Evolutionary conservation across 2,113 vertebrate genomes (phyloP).

Genomic region (Apodemus speciosus): DNA sequence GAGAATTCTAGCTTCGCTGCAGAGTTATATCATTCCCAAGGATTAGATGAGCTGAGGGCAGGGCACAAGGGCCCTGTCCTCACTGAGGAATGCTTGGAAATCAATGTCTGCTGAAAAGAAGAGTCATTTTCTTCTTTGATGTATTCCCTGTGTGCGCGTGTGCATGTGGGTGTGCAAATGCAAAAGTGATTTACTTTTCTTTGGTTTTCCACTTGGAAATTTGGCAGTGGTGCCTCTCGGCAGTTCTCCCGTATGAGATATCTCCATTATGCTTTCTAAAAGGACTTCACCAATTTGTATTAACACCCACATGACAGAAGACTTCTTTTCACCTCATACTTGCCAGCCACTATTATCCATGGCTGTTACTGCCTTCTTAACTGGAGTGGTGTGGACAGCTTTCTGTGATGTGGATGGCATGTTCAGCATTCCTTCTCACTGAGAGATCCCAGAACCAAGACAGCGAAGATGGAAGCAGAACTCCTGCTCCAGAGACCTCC

Average conservation of each 20-base stretch:
- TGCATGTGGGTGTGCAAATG: neutral
- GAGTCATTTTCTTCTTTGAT: neutral
- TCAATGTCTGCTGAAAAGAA: neutral
- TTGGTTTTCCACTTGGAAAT: neutral
- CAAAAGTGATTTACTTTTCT: neutral
- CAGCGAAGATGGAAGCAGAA: neutral
- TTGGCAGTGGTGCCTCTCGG: neutral
- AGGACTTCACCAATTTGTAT: neutral
- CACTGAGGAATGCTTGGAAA: neutral
- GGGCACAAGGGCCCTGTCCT: neutral
- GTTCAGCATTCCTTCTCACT: neutral
- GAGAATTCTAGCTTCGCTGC: no score
- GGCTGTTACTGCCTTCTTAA: no score
- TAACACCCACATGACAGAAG: no score
- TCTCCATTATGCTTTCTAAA: neutral
- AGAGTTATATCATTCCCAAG: no score
- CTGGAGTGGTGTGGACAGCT: neutral
- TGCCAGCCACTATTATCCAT: no score
- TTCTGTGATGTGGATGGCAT: neutral
- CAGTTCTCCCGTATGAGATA: neutral
- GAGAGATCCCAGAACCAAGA: neutral
- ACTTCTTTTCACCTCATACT: neutral
- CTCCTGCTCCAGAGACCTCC: neutral
- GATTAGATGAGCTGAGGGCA: no score
- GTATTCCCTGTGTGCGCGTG: neutral